A percentile compares a stretch with the other conserved stretches of the same genome.
phyloP scores from a whole-genome alignment of 2,888 invertebrate genomes.

The Camptogramma bilineatum region DNA sequence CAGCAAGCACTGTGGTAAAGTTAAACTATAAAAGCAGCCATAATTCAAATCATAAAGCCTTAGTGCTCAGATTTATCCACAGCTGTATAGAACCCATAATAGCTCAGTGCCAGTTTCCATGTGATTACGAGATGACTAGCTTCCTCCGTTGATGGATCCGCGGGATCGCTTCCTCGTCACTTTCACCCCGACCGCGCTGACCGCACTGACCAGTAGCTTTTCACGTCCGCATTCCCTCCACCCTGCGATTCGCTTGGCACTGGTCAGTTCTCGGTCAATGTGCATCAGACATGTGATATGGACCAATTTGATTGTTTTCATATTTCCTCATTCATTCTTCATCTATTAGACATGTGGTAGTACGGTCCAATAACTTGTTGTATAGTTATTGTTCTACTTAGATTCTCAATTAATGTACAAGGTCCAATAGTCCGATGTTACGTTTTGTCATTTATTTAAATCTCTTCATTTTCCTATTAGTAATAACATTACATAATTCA shows the following conservation, averaged over 20 bases:
- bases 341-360: too few species aligned
- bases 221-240: slow-evolving; percentile 28
- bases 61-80: background rate
- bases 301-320: too few species aligned
- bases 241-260: background rate
- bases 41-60: background rate
- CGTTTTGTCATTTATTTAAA: too few species aligned
- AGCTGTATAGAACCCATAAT: background rate
- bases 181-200: slow-evolving; percentile 53
- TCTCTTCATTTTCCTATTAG: too few species aligned
- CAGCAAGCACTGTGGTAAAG: too few species aligned
- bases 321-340: too few species aligned
- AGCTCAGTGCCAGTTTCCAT: slow-evolving; percentile 5
- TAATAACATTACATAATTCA: background rate
- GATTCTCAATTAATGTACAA: too few species aligned
- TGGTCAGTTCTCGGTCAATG: background rate
- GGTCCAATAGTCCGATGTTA: too few species aligned
- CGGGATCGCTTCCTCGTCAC: slow-evolving; percentile 53
- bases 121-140: slow-evolving; percentile 24
- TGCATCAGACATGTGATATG: background rate
- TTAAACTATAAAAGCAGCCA: background rate
- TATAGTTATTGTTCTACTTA: too few species aligned
- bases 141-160: slow-evolving; percentile 40
- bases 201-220: slow-evolving; percentile 39
- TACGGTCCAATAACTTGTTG: too few species aligned